Evolutionary conservation across 2,888 invertebrate genomes (phyloP), one percentile per base, ranked within the genome.

Genomic region (Lottia gigantea): DNA sequence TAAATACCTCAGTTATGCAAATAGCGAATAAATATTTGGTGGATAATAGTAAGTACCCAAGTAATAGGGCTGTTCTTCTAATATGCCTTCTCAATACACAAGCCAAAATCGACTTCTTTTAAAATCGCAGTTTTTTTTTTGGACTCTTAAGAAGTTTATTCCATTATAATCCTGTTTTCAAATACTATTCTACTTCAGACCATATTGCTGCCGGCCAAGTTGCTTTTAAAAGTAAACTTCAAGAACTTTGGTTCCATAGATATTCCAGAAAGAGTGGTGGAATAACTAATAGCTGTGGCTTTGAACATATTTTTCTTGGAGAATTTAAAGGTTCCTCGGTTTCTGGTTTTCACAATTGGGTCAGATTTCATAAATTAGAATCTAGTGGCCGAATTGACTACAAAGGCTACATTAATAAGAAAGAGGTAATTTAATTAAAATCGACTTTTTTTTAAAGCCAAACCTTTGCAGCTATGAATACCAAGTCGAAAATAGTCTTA

Each of bases 221-320:
- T 7, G 76, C 75, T 0, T 86, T 89, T 74, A 80, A 85, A 62
- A 80, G 82, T 23, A 80, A 83, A 25, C 76, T 90, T 23, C 78
- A 81, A 31, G 83, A 88, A 70, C 85, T 90, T 8, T 91, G 90
- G 90, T 91, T 91, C 78, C 92, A 92, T 46, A 91, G 94, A 79
- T 97, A 95, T 86, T 70, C 80, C 0, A 74, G 84, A 8, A 80
- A 80, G 93, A 95, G 0, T 91, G 95, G 74, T 93, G 94, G 45
- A 91, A 92, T 80, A 85, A 92, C 94, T 26, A 94, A 96, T 72
- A 96, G 96, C 80, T 94, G 94, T 49, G 96, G 95, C 1, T 96
- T 97, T 86, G 97, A 97, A 88, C 97, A 97, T 84, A 92, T 95
- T 26, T 96, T 96, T 87, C 91, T 96, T 2, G 94, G 95, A 0